phyloP scores from a whole-genome alignment of 1,140 invertebrate species.

The Belonocnema kinseyi region DNA sequence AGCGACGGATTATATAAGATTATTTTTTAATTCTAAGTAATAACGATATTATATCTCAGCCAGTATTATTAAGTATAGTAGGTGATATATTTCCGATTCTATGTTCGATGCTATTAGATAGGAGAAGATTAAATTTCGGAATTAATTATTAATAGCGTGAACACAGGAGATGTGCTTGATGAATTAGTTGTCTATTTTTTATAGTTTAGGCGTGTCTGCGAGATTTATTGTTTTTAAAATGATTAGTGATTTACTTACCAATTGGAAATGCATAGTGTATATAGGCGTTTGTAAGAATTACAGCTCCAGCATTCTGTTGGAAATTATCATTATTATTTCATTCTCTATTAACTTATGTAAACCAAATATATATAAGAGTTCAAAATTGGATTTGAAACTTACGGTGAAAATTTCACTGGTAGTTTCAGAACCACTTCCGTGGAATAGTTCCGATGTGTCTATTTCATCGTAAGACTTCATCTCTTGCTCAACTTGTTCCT shows the following conservation, averaged over 20 bases:
- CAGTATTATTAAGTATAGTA: neutral
- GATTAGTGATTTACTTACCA: constrained; percentile 75
- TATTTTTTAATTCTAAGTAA: constrained; percentile 14
- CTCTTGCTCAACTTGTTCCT: constrained; percentile 80
- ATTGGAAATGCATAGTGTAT: constrained; percentile 78
- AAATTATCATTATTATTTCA: constrained; percentile 39
- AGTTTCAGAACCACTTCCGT: constrained; percentile 81
- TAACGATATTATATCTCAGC: neutral
- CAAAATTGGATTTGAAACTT: constrained; percentile 50
- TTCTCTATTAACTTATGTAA: neutral
- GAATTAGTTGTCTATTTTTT: constrained; percentile 5
- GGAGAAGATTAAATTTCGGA: constrained; percentile 4
- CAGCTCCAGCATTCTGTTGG: constrained; percentile 84
- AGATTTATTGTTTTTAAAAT: neutral
- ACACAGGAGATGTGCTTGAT: neutral
- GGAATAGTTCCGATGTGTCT: constrained; percentile 73
- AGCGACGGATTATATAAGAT: constrained; percentile 31
- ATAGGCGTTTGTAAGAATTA: constrained; percentile 85
- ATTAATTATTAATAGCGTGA: constrained; percentile 9
- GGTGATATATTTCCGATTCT: neutral
- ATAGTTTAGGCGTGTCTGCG: neutral
- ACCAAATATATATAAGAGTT: constrained; percentile 30
- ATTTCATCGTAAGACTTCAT: constrained; percentile 81
- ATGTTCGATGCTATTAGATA: neutral
- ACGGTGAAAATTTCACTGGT: constrained; percentile 81